A percentile compares a stretch with the other conserved stretches of the same genome.
phyloP scores from a whole-genome alignment of 2,797 vertebrate genomes.

The Cirrhinus molitorella region DNA sequence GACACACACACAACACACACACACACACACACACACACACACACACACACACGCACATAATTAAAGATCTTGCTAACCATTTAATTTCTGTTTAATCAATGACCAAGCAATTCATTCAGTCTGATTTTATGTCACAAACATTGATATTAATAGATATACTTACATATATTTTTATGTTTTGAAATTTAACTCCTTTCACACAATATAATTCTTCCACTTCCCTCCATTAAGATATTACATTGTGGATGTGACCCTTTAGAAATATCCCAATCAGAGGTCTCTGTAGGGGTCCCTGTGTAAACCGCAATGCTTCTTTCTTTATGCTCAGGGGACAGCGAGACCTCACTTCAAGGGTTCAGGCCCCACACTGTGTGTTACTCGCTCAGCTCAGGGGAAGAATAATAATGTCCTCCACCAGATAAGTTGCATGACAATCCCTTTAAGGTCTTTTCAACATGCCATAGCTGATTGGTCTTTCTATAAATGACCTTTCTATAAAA shows the following conservation, averaged over 20 bases:
- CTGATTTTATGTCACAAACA: not conserved
- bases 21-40: constrained; percentile 45
- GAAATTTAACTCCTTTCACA: not conserved
- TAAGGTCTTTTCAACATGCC: constrained; percentile 66
- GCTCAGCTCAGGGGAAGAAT: constrained; percentile 76
- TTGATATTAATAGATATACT: not conserved
- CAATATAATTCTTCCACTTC: constrained; percentile 36
- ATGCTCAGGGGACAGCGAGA: constrained; percentile 50
- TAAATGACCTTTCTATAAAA: constrained; percentile 58
- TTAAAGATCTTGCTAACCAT: constrained; percentile 10
- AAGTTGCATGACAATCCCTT: constrained; percentile 80
- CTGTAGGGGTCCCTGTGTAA: constrained; percentile 47
- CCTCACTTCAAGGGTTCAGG: constrained; percentile 65
- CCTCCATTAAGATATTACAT: constrained; percentile 59
- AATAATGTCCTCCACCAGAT: constrained; percentile 78
- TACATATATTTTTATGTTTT: not conserved
- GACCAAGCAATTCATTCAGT: not conserved
- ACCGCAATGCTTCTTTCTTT: constrained; percentile 40
- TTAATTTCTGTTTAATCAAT: constrained; percentile 1
- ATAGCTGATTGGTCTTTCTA: constrained; percentile 65
- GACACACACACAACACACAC: constrained; percentile 44
- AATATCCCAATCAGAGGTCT: constrained; percentile 36
- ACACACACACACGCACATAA: constrained; percentile 37
- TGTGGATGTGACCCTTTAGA: constrained; percentile 44
- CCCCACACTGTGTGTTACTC: constrained; percentile 76